Evolutionary conservation across 2,113 vertebrate species (phyloP).

Genomic region (Trichechus manatus): DNA sequence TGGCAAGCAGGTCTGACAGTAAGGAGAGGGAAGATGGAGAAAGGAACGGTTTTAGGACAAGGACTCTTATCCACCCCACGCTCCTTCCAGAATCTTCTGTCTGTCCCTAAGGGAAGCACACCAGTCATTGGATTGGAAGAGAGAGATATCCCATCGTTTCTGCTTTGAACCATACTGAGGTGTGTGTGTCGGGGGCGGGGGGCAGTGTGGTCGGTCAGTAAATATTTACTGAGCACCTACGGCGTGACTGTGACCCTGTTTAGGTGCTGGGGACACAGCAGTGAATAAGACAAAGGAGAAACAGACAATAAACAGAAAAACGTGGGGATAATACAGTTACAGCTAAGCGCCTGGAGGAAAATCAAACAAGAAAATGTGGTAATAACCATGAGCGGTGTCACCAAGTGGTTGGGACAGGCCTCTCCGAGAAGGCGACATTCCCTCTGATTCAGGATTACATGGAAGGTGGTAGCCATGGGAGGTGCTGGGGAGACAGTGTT

Average conservation of each 20-base stretch:
- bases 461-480: background rate
- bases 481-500: fast-evolving
- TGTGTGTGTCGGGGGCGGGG: background rate
- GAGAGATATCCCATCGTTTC: background rate
- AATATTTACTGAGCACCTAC: background rate
- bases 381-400: background rate
- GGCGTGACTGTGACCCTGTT: background rate
- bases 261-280: background rate
- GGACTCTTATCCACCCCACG: background rate
- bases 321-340: fast-evolving
- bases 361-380: background rate
- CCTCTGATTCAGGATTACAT: fast-evolving
- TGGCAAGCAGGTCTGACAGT: background rate
- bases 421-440: background rate
- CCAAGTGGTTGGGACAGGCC: background rate
- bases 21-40: background rate
- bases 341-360: background rate
- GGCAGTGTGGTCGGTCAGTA: too few species aligned
- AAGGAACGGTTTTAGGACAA: background rate
- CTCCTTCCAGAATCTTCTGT: background rate
- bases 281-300: background rate
- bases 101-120: background rate
- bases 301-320: fast-evolving
- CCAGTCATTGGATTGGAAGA: background rate
- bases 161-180: background rate